These are phyloP conservation scores for Cygnus atratus DNA, from an alignment of 2,113 vertebrate genomes.

Conservation along the genomic window DNA sequence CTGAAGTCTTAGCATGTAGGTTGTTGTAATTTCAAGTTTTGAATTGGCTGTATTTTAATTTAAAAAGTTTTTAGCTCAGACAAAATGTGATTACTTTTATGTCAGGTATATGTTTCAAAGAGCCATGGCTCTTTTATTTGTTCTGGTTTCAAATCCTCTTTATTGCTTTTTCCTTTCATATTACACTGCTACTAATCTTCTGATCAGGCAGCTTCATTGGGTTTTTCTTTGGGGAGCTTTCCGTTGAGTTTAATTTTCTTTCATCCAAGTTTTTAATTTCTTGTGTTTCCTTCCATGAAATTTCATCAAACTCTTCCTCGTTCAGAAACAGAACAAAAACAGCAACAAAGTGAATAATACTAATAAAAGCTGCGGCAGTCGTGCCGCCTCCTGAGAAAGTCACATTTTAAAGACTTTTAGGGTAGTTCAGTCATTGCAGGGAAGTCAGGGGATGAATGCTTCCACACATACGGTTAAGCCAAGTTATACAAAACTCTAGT, in stretches of 20 bases:
- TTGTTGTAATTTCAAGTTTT: neutral
- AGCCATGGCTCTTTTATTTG: conserved; percentile 29
- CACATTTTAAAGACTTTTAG: neutral
- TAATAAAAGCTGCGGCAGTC: neutral
- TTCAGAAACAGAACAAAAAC: neutral
- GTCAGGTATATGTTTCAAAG: conserved; percentile 8
- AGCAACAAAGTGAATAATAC: neutral
- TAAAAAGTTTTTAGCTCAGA: neutral
- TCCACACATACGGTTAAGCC: neutral
- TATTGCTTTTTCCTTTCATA: conserved; percentile 48
- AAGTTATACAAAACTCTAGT: neutral
- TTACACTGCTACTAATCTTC: conserved; percentile 15
- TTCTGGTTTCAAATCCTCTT: conserved; percentile 6
- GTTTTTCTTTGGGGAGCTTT: conserved; percentile 17
- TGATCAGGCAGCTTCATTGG: neutral
- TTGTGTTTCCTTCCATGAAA: neutral
- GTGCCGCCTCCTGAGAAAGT: neutral
- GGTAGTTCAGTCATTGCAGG: neutral
- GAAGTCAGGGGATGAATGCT: neutral
- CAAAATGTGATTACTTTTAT: conserved; percentile 22
- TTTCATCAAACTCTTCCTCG: neutral
- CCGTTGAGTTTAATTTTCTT: conserved; percentile 23
- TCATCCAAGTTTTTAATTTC: neutral
- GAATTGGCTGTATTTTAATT: neutral
- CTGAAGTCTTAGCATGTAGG: neutral